Evolutionary conservation across 2,113 vertebrate species (phyloP), one percentile per base, ranked within the genome.

Genomic region (Okapia johnstoni): DNA sequence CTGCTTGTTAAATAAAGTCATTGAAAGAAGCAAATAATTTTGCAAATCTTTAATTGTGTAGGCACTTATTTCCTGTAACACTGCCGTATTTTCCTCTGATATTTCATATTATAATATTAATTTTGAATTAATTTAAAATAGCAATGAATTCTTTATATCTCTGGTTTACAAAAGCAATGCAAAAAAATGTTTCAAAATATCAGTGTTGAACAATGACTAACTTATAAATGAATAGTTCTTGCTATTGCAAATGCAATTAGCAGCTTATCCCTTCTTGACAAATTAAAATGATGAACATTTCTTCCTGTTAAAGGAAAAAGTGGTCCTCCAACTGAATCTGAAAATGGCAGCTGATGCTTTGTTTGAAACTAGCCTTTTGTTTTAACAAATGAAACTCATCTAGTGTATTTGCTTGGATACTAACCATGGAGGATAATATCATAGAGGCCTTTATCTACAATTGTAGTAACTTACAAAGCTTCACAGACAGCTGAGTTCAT

Each of bases 401-500:
- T 79, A 52, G 30, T 79, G 55, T 60, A 81, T 96, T 94, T 93
- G 40, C 76, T 88, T 95, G 76, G 92, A 88, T 90, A 40, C 87
- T 88, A 92, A 97, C 90, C 60, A 70, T 60, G 80, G 48, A 93
- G 33, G 70, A 96, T 93, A 94, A 85, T 85, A 95, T 96, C 54
- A 94, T 33, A 88, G 28, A 90, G 55, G 57, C 36, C 54, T 83
- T 77, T 96, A 90, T 95, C 76, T 88, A 88, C 48, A 46, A 83
- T 26, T 88, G 52, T 25, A 50, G 83, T 19, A 92, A 92, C 94
- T 80, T 81, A 19, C 95, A 97, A 28, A 84, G 94, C 81, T 90
- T 97, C 95, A 80, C 66, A 93, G 92, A 93, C 66, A 97, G 92
- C 88, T 96, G 92, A 83, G n/a, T 86, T 93, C 93, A 97, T 96